Percentiles rank a stretch among this genome's conserved stretches.
Conservation (phyloP, 2,888 invertebrate genomes). For the Acleris cristana region DNA sequence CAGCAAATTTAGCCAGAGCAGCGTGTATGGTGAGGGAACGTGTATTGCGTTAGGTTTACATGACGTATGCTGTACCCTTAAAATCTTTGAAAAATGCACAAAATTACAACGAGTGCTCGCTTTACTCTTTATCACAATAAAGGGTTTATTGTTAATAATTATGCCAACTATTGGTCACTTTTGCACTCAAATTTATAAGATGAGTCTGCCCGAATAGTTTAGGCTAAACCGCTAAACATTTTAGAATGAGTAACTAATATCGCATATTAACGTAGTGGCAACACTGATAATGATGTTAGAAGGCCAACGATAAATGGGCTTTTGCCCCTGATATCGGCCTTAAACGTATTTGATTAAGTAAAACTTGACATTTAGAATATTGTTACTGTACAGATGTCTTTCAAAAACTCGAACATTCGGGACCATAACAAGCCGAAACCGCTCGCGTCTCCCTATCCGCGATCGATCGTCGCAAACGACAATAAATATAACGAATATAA, state of each 20-base stretch:
- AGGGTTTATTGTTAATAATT: not conserved
- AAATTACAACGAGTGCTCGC: slow-evolving; percentile 45
- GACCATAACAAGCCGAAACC: slow-evolving; percentile 41
- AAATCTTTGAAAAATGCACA: slow-evolving; percentile 55
- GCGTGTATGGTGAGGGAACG: slow-evolving; percentile 44
- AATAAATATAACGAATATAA: slow-evolving; percentile 51
- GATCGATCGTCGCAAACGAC: slow-evolving; percentile 40
- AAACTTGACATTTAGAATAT: slow-evolving; percentile 21
- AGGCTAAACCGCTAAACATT: no score
- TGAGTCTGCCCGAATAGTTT: no score
- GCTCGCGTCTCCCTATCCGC: not conserved
- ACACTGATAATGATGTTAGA: not conserved
- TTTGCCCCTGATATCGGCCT: slow-evolving; percentile 45
- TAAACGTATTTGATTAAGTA: slow-evolving; percentile 22
- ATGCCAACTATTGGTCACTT: not conserved
- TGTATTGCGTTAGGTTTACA: slow-evolving; percentile 54
- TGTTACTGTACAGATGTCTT: slow-evolving; percentile 36
- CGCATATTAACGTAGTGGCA: no score
- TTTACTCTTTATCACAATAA: slow-evolving; percentile 43
- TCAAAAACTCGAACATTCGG: slow-evolving; percentile 43
- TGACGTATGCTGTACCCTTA: slow-evolving; percentile 53
- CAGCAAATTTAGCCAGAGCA: no score
- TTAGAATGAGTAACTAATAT: no score
- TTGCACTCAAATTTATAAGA: not conserved
- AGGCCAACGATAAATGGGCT: slow-evolving; percentile 10